Evolutionary conservation across 2,888 invertebrate genomes (phyloP).

Genomic region (Parnassius apollo): DNA sequence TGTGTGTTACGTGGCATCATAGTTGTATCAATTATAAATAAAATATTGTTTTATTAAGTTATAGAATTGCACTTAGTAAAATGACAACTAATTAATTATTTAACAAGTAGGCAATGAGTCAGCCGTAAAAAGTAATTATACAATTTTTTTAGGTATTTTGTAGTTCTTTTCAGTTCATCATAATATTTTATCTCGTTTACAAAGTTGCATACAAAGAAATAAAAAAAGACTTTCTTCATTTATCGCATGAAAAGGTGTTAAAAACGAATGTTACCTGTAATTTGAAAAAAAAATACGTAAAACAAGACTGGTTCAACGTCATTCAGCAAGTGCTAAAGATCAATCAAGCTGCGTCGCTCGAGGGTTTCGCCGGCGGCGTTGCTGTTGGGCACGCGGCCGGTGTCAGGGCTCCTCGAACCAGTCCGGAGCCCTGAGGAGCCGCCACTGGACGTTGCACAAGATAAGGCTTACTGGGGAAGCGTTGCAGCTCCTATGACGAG

Average conservation of each 20-base stretch:
- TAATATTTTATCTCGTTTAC: background rate
- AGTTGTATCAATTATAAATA: constrained; percentile 40
- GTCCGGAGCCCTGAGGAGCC: constrained; percentile 73
- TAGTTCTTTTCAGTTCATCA: background rate
- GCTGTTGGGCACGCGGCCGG: constrained; percentile 81
- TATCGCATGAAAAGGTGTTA: too few species aligned
- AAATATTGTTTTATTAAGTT: constrained; percentile 1
- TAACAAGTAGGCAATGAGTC: too few species aligned
- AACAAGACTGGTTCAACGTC: constrained; percentile 19
- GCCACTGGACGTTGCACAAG: constrained; percentile 75
- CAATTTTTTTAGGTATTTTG: too few species aligned
- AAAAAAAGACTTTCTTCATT: too few species aligned
- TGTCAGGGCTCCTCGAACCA: constrained; percentile 74
- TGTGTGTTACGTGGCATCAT: constrained; percentile 41
- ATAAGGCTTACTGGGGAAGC: constrained; percentile 76
- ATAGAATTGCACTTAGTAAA: constrained; percentile 6
- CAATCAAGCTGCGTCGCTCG: constrained; percentile 74
- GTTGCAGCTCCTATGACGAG: constrained; percentile 67
- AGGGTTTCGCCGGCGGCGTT: constrained; percentile 76
- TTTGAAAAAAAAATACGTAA: background rate
- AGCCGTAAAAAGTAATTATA: too few species aligned
- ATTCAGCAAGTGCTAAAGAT: constrained; percentile 25
- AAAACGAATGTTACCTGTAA: too few species aligned
- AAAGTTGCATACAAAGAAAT: too few species aligned
- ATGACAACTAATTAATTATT: background rate